A percentile compares a stretch with the other conserved stretches of the same genome.
phyloP scores from a whole-genome alignment of 1,140 invertebrate species.

The Ectropis grisescens region DNA sequence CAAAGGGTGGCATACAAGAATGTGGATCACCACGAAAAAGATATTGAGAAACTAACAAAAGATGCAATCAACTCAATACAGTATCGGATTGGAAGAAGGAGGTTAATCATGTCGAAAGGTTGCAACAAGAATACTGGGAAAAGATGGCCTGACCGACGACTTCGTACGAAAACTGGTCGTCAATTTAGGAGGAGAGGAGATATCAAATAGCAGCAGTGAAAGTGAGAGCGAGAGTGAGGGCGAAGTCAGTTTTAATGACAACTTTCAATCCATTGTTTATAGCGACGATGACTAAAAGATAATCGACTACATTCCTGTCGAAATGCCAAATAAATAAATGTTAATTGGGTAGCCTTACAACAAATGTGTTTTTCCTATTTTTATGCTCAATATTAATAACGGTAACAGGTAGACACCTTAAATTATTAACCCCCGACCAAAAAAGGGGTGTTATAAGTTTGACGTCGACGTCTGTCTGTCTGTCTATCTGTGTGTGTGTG shows the following conservation, averaged over 20 bases:
- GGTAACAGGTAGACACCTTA: too few species aligned
- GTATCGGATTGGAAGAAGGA: constrained; percentile 17
- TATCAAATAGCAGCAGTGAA: background rate
- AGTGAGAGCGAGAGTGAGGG: background rate
- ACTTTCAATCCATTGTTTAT: too few species aligned
- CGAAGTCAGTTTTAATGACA: too few species aligned
- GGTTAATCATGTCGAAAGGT: constrained; percentile 9
- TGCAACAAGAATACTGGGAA: background rate
- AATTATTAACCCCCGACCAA: too few species aligned
- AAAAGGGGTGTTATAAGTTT: too few species aligned
- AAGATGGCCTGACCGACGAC: background rate
- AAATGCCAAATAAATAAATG: too few species aligned
- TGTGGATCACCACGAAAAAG: constrained; percentile 12
- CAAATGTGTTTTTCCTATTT: too few species aligned
- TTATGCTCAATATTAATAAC: too few species aligned
- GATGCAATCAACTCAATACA: constrained; percentile 16
- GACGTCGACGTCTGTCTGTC: too few species aligned
- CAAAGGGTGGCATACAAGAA: constrained; percentile 18
- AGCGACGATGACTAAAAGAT: background rate
- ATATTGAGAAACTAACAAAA: constrained; percentile 11
- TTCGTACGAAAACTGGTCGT: background rate
- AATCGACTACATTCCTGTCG: too few species aligned
- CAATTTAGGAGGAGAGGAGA: background rate
- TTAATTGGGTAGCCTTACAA: too few species aligned
- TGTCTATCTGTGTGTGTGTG: too few species aligned